phyloP scores from a whole-genome alignment of 2,888 invertebrate species.

The Norana najaformis region DNA sequence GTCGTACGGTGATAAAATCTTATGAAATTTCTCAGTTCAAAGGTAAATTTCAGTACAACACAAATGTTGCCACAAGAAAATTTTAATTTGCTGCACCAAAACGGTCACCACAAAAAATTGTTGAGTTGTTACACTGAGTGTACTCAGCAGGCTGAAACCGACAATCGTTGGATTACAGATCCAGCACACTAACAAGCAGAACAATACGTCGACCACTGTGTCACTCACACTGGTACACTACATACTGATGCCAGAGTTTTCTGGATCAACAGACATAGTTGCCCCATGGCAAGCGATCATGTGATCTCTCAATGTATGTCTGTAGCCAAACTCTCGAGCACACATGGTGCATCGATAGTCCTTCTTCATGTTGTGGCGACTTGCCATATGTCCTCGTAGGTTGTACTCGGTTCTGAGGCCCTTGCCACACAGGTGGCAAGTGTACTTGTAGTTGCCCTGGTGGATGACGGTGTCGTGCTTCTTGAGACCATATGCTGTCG shows the following conservation, averaged over 20 bases:
- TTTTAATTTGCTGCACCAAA: no score
- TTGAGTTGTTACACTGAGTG: background rate
- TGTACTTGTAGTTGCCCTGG: constrained; percentile 1
- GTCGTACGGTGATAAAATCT: no score
- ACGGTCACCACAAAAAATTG: no score
- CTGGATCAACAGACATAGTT: background rate
- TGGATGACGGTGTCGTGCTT: constrained; percentile 5
- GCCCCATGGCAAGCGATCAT: background rate
- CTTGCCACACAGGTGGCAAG: constrained; percentile 3
- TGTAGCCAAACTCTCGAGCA: background rate
- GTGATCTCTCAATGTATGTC: background rate
- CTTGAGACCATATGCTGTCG: background rate
- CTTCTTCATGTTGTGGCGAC: constrained; percentile 5
- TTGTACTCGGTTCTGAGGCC: background rate
- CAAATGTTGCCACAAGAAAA: no score
- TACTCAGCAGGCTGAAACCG: no score
- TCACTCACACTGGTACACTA: background rate
- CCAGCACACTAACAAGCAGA: background rate
- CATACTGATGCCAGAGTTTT: background rate
- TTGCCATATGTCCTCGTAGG: background rate
- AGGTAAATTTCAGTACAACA: no score
- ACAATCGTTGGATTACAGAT: background rate
- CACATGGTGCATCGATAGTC: background rate
- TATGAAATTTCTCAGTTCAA: no score
- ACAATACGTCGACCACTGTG: background rate